Evolutionary conservation across 2,888 invertebrate species (phyloP).

Genomic region (Spicauda simplicius): DNA sequence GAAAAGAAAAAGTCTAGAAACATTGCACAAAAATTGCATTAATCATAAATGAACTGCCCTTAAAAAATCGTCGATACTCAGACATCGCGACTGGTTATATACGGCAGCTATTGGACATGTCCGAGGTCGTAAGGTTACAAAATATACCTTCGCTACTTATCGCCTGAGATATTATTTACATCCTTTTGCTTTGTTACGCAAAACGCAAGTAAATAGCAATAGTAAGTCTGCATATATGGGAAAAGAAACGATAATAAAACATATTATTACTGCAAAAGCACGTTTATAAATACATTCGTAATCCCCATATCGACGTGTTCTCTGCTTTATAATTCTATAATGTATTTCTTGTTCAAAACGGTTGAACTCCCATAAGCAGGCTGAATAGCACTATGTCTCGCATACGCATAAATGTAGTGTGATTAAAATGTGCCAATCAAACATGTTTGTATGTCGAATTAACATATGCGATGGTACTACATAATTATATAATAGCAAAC

Average conservation of each 20-base stretch:
- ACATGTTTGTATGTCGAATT: not conserved
- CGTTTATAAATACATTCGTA: not conserved
- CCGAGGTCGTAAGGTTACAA: not conserved
- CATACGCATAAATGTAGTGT: not conserved
- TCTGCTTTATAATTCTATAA: not conserved
- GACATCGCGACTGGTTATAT: no score
- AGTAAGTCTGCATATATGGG: no score
- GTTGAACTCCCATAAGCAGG: slow-evolving; percentile 17
- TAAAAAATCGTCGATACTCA: no score
- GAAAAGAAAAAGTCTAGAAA: not conserved
- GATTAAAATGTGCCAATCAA: not conserved
- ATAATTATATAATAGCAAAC: not conserved
- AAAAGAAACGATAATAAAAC: no score
- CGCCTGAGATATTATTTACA: no score
- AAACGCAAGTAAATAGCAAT: no score
- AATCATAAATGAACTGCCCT: no score
- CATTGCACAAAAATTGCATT: no score
- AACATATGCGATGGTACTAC: not conserved
- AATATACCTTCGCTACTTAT: not conserved
- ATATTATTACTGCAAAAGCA: not conserved
- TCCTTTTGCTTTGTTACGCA: no score
- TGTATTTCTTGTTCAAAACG: not conserved
- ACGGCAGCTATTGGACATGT: not conserved
- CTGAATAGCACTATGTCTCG: not conserved
- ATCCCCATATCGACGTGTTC: not conserved